Percentiles rank a stretch among this genome's conserved stretches.
Evolutionary conservation across 1,140 invertebrate genomes (phyloP).

Genomic region (Schlechtendalia chinensis): DNA sequence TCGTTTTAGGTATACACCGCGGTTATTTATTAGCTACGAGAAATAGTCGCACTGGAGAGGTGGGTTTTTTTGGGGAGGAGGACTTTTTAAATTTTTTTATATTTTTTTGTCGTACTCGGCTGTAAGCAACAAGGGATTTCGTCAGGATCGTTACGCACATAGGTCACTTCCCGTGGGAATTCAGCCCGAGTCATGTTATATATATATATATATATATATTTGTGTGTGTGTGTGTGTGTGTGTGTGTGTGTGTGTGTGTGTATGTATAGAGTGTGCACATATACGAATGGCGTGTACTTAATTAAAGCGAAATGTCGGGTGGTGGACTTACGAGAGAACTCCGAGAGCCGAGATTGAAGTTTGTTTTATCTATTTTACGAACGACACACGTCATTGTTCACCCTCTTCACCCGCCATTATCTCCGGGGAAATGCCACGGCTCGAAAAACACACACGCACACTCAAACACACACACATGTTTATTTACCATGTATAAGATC

Average conservation of each 20-base stretch:
- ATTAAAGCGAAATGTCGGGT: conserved; percentile 7
- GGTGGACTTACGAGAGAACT: neutral
- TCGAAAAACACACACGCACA: neutral
- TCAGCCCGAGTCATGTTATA: neutral
- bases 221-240: neutral
- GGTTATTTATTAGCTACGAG: neutral
- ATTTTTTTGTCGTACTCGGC: neutral
- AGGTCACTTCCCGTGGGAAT: conserved; percentile 25
- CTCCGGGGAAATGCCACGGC: conserved; percentile 2
- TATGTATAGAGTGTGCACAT: neutral
- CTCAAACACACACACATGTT: neutral
- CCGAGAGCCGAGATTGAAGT: conserved; percentile 21
- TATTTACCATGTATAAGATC: neutral
- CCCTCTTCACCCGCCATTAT: neutral
- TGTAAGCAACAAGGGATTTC: neutral
- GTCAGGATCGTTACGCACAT: neutral
- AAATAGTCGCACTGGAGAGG: neutral
- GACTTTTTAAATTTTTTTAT: conserved; percentile 1
- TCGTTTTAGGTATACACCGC: neutral
- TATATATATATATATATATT: neutral
- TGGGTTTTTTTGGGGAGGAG: neutral
- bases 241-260: neutral
- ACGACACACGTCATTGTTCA: neutral
- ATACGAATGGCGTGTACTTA: conserved; percentile 12
- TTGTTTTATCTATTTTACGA: conserved; percentile 36